Base-by-base conservation (phyloP, 1,140 invertebrate genomes). In the Gryon sp. region DNA sequence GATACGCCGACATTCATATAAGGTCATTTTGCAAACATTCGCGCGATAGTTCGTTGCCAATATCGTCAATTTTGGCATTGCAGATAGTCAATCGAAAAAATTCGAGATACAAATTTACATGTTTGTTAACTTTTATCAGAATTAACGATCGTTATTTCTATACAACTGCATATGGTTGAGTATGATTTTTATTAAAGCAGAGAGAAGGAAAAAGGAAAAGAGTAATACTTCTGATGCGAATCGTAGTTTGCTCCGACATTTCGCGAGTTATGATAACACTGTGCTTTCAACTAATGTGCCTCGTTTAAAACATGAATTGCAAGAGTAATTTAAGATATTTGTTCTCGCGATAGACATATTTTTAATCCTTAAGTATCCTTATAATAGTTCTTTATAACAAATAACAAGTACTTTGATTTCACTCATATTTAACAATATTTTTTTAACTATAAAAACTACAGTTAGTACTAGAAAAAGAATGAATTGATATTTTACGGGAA, bases 131-230 rank as follows among this genome's bases (percentile, higher is more conserved):
- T 53, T 52, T 52, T 53, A 65, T 53, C 62, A 34, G 4, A 65
- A 53, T 65, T 53, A 53, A 65, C 45, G 48, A 36, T 26, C 36
- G n/a, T n/a, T n/a, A n/a, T n/a, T n/a, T n/a, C n/a, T n/a, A n/a
- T n/a, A n/a, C n/a, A n/a, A n/a, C n/a, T n/a, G n/a, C n/a, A n/a
- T n/a, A n/a, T n/a, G n/a, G n/a, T n/a, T n/a, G n/a, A n/a, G n/a
- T n/a, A n/a, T n/a, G n/a, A n/a, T n/a, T n/a, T n/a, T n/a, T n/a
- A n/a, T n/a, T n/a, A n/a, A n/a, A n/a, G n/a, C n/a, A n/a, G n/a
- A n/a, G n/a, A n/a, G n/a, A n/a, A n/a, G n/a, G n/a, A n/a, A n/a
- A n/a, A n/a, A n/a, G n/a, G n/a, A n/a, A n/a, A n/a, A n/a, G n/a
- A n/a, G n/a, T n/a, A n/a, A n/a, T n/a, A n/a, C n/a, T n/a, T n/a